phyloP scores from a whole-genome alignment of 2,797 vertebrate species.

The Gorsachius magnificus region DNA sequence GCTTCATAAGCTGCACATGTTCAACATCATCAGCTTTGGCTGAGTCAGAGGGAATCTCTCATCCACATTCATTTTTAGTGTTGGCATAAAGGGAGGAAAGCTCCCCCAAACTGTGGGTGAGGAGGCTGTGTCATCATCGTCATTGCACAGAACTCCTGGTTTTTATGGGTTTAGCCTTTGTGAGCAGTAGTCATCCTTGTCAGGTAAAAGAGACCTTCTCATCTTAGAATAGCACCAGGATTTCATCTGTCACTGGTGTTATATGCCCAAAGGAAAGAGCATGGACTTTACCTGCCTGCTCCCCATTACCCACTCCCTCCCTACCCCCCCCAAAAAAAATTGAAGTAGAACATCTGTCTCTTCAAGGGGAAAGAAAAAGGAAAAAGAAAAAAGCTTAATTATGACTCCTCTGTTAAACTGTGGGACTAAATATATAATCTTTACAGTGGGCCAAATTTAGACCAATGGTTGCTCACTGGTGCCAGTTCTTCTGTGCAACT shows the following conservation, averaged over 20 bases:
- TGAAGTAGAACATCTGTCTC: not conserved
- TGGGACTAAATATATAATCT: not conserved
- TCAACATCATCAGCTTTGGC: not conserved
- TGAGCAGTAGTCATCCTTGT: not conserved
- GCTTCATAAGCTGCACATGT: not conserved
- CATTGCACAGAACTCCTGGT: not conserved
- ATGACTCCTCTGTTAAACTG: not conserved
- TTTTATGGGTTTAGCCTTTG: not conserved
- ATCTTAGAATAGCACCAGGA: not conserved
- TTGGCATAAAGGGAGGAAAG: not conserved
- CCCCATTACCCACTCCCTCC: too few relatives aligned
- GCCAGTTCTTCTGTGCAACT: not conserved
- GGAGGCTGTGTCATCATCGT: not conserved
- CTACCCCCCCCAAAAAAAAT: not conserved
- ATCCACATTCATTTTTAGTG: not conserved
- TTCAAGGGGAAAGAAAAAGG: not conserved
- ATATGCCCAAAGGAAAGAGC: not conserved
- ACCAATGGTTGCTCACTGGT: not conserved
- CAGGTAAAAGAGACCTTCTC: not conserved
- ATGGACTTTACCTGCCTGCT: not conserved
- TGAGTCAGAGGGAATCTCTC: constrained; percentile 52
- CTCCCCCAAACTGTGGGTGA: not conserved
- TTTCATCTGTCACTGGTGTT: not conserved
- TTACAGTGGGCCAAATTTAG: not conserved
- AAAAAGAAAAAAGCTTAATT: not conserved